These are phyloP conservation scores for Elymnias hypermnestra DNA, from an alignment of 1,140 invertebrate genomes.

Conservation along the genomic window DNA sequence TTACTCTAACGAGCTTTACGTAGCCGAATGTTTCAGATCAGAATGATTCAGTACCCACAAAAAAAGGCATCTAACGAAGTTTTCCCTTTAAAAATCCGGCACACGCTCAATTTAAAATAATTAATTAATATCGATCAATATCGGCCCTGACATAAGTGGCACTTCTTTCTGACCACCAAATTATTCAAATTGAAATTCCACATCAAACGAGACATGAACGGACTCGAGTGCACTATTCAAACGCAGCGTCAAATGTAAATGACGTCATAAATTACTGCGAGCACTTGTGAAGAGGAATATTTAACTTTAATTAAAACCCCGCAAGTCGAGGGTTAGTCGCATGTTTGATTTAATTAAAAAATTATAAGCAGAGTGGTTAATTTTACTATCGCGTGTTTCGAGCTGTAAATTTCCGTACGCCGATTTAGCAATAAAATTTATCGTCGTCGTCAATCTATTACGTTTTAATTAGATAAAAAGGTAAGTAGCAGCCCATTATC, in stretches of 20 bases:
- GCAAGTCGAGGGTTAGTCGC: conserved; percentile 13
- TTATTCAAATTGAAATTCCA: conserved; percentile 2
- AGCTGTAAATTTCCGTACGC: background rate
- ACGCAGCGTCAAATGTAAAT: conserved; percentile 16
- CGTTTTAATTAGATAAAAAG: background rate
- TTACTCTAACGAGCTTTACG: no score
- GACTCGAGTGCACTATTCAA: conserved; percentile 7
- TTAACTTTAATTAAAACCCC: conserved; percentile 24
- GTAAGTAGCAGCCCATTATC: no score
- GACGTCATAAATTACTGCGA: conserved; percentile 11
- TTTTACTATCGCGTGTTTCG: conserved; percentile 2
- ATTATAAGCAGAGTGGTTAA: conserved; percentile 9
- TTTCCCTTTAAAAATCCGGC: no score
- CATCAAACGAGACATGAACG: conserved; percentile 5
- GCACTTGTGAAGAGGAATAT: conserved; percentile 13
- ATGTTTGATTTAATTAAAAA: conserved; percentile 19
- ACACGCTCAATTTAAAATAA: no score
- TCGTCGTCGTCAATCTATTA: background rate
- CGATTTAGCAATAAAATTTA: background rate
- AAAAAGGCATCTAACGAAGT: no score
- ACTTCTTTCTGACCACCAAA: no score
- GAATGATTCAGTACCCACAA: no score
- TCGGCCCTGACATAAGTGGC: no score
- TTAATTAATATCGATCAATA: no score
- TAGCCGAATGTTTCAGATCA: no score